These are phyloP conservation scores for Anser brachyrhynchus DNA, from an alignment of 2,113 vertebrate species.

Conservation along the genomic window DNA sequence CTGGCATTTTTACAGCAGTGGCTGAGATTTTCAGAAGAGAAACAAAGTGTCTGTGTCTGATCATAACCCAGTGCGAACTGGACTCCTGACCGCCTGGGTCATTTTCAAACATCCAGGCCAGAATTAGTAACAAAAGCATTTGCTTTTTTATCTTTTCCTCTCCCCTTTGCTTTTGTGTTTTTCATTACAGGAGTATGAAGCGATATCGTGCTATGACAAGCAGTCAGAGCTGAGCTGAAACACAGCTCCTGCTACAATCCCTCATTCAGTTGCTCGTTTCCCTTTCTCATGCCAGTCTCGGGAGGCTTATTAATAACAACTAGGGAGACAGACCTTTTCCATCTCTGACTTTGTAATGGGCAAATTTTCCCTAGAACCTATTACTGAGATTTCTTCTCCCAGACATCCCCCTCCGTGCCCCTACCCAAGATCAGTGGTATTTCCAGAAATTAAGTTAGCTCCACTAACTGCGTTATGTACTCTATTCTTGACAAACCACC, in stretches of 20 bases:
- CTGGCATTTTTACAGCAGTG: neutral
- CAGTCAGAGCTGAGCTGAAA: neutral
- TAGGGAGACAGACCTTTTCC: neutral
- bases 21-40: neutral
- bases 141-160: neutral
- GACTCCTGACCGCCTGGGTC: neutral
- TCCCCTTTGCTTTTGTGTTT: neutral
- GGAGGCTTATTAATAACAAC: slow-evolving; percentile 22
- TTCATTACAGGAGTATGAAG: neutral
- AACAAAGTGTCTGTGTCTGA: neutral
- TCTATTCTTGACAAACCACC: slow-evolving; percentile 34
- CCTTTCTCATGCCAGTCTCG: neutral
- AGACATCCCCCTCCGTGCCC: neutral
- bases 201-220: neutral
- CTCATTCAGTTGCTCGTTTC: slow-evolving; percentile 5
- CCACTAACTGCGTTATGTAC: neutral
- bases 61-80: neutral
- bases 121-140: neutral
- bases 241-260: neutral
- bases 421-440: slow-evolving; percentile 8
- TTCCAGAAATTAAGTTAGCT: slow-evolving; percentile 60
- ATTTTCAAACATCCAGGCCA: neutral
- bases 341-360: neutral
- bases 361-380: neutral
- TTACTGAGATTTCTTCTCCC: neutral